Conservation (phyloP, 2,888 invertebrate genomes). For the Entomobrya proxima region DNA sequence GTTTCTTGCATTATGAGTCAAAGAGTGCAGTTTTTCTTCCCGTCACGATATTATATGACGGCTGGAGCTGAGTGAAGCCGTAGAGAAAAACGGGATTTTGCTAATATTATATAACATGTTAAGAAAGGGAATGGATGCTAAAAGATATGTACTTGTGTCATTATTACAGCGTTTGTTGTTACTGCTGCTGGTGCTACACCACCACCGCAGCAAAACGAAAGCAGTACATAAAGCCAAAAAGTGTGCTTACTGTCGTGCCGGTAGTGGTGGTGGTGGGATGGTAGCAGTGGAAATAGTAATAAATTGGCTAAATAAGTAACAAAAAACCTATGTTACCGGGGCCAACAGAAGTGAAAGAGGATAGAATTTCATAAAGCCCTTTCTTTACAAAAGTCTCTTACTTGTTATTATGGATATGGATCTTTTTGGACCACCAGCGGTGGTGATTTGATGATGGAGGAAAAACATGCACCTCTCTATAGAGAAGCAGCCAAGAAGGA, state of each 20-base stretch:
- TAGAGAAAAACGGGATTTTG: neutral
- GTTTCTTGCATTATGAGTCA: neutral
- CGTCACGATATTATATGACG: conserved; percentile 1
- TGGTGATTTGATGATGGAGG: too few species aligned
- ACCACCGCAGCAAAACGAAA: conserved; percentile 4
- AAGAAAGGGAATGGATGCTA: conserved; percentile 43
- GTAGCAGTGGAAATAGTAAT: neutral
- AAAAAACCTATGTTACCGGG: neutral
- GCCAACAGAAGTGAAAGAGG: neutral
- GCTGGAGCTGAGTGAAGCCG: neutral
- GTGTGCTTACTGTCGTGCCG: neutral
- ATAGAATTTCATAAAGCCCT: neutral
- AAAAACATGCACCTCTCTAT: too few species aligned
- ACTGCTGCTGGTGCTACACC: neutral
- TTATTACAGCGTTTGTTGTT: conserved; percentile 41
- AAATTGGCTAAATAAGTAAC: conserved; percentile 8
- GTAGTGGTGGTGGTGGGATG: neutral
- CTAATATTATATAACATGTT: conserved; percentile 20
- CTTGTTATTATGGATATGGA: too few species aligned
- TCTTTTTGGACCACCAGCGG: too few species aligned
- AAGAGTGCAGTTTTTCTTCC: conserved; percentile 15
- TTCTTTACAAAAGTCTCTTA: neutral
- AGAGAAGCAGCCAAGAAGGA: neutral
- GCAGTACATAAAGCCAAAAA: neutral
- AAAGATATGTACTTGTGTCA: neutral